Evolutionary conservation across 2,113 vertebrate species (phyloP), one percentile per base, ranked within the genome.

Genomic region (Tupaia tana): DNA sequence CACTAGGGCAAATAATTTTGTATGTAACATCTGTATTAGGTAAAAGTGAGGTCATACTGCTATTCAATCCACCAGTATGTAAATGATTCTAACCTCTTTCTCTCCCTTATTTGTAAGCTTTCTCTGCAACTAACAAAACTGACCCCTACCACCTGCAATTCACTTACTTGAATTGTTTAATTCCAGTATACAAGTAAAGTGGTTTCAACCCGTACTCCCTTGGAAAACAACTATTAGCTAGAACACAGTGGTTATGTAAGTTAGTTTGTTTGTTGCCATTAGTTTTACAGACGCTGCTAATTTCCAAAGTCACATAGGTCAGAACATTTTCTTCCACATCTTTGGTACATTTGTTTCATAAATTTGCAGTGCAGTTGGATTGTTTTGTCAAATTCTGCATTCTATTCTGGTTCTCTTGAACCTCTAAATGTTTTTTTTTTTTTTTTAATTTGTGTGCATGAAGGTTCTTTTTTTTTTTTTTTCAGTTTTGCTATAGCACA

Each of bases 281-380:
- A 27, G 31, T 89, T 92, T 94, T 88, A 75, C 13, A 91, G 43
- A 75, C 64, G 79, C 78, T 70, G 29, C 54, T 86, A 14, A 80
- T 91, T 93, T 93, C 73, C 73, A 80, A 43, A 75, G 61, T 90
- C 81, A 73, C 20, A 92, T 89, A 78, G 58, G 14, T 94, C 90
- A 90, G 29, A 34, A 64, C 54, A 20, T 66, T 20, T 43, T 11
- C 43, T 10, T 14, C 0, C 27, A 18, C 4, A 16, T 10, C 34
- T 90, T 80, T 24, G 27, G 73, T 70, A 52, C 56, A 34, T 29
- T 54, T 29, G 63, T 43, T 92, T 79, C 66, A 88, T 82, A 78
- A n/a, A 71, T 70, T 87, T 83, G 3, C 77, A 86, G 81, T 77
- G 52, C 25, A 56, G 19, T 63, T 82, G 29, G 52, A 69, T 73